Evolutionary conservation across 1,140 invertebrate genomes (phyloP), one percentile per base, ranked within the genome.

Genomic region (Tetramorium parvispinum): DNA sequence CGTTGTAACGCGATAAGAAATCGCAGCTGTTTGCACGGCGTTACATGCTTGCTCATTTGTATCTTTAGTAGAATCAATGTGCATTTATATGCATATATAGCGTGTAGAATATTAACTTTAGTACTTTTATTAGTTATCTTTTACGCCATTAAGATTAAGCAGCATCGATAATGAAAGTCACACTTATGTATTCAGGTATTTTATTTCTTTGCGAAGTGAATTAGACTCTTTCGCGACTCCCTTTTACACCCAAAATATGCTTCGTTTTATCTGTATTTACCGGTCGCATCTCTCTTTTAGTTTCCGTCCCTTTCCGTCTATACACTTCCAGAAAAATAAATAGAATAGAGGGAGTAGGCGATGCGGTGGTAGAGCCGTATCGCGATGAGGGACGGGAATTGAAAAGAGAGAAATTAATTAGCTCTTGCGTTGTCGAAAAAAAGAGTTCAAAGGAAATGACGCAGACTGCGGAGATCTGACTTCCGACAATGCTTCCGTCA

Each of bases 391-490:
- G 8, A 27, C 7, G 40, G 51, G 75, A n/a, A 65, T 79, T 66
- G 61, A 59, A 81, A 53, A 73, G 81, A 85, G 92, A 87, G 88
- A 91, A 93, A 93, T 94, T 94, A 93, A 94, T 93, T 94, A 93
- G 92, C 89, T 91, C 85, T 87, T 86, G 88, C 89, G 90, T 92
- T 92, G 76, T 88, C 88, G 87, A 91, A 92, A 92, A 91, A 92
- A 89, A 73, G 87, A 91, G 93, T 93, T 94, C 93, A 93, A 93
- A 94, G 93, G 91, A 91, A 93, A 91, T 92, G 88, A 82, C 89
- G 86, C 85, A 89, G 88, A 87, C 91, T 91, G 89, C 85, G 87
- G 82, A 86, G 85, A 66, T 78, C 76, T 83, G 87, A 92, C 86
- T 90, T 88, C 87, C 90, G 83, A 90, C 87, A 65, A 79, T 83